Base-by-base conservation (phyloP, 2,888 invertebrate genomes). In the Diachrysia chrysitis region DNA sequence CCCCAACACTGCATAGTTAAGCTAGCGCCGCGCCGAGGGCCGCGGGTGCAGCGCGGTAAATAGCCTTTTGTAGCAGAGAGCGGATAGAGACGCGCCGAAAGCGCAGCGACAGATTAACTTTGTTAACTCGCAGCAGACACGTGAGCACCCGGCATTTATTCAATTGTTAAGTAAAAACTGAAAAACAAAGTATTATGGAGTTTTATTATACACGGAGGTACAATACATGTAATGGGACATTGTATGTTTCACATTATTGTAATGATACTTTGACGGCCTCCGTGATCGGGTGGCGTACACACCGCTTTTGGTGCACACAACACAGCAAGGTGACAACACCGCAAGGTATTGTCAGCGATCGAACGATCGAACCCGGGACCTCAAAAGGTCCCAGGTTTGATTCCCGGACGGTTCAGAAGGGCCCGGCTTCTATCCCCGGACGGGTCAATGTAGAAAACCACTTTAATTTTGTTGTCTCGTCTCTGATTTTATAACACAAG, bases 31-130 rank as follows among this genome's bases (percentile, higher is more conserved):
- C n/a, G 19, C 35, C 37, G 9, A 32, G 23, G 46, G 55, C 19
- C 25, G 19, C 37, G 25, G 55, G 51, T 23, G 53, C 46, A 62
- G 10, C 42, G 56, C 35, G 42, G 54, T 71, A 55, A 69, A 63
- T 71, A 67, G 72, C 56, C 57, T 63, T 76, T 69, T 59, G 59
- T 62, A 53, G 19, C 56, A 29, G 23, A 58, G 59, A 71, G 62
- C 29, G 37, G 29, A 58, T 62, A 23, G 35, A 69, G 66, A 51
- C 4, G 51, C 58, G 48, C 7, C 2, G 23, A 23, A 14, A 58
- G 42, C 54, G 25, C 46, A 55, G 58, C 17, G 16, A 57, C 61
- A 65, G 62, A 51, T 62, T 71, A 53, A 70, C 76, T 54, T 48
- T 23, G 65, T 62, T 57, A 37, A 19, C 51, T 53, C 60, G 19